Percentiles rank a stretch among this genome's conserved stretches.
Conservation (phyloP, 2,113 vertebrate species). For the Nycticryphes semicollaris region DNA sequence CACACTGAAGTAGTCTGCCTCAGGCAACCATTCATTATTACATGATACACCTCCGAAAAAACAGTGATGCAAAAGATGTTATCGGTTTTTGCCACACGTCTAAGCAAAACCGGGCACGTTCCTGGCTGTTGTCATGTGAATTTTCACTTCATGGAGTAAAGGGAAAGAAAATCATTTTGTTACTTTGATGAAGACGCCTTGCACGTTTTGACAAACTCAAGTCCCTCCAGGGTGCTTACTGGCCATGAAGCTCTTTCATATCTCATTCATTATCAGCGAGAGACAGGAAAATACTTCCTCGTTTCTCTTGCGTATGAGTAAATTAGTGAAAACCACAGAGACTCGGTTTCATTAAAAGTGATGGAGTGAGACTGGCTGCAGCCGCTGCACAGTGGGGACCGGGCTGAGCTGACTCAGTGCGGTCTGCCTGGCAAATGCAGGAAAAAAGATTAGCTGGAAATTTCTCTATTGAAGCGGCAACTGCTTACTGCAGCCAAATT, state of each 20-base stretch:
- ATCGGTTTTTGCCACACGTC: not conserved
- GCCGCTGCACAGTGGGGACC: slow-evolving; percentile 34
- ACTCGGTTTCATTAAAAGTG: slow-evolving; percentile 72
- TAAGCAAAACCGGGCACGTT: slow-evolving; percentile 52
- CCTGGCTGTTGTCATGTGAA: slow-evolving; percentile 35
- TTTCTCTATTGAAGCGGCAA: slow-evolving; percentile 49
- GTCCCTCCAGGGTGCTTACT: slow-evolving; percentile 73
- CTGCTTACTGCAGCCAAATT: slow-evolving; percentile 39
- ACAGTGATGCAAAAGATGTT: slow-evolving; percentile 14
- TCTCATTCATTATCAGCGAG: slow-evolving; percentile 71
- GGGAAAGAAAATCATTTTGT: slow-evolving; percentile 58
- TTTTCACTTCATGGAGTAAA: slow-evolving; percentile 49
- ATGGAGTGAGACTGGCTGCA: slow-evolving; percentile 68
- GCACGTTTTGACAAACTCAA: slow-evolving; percentile 63
- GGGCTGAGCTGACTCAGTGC: slow-evolving; percentile 58
- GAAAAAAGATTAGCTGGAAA: slow-evolving; percentile 50
- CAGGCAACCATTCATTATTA: slow-evolving; percentile 5
- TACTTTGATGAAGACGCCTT: slow-evolving; percentile 65
- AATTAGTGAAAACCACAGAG: slow-evolving; percentile 72
- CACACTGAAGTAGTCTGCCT: not conserved
- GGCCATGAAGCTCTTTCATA: slow-evolving; percentile 75
- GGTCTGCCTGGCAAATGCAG: slow-evolving; percentile 7
- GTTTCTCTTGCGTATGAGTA: slow-evolving; percentile 63
- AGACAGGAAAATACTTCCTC: slow-evolving; percentile 68
- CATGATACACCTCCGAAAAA: not conserved